phyloP scores from a whole-genome alignment of 35 echinoderm and acorn worm genomes.

The Apostichopus japonicus region DNA sequence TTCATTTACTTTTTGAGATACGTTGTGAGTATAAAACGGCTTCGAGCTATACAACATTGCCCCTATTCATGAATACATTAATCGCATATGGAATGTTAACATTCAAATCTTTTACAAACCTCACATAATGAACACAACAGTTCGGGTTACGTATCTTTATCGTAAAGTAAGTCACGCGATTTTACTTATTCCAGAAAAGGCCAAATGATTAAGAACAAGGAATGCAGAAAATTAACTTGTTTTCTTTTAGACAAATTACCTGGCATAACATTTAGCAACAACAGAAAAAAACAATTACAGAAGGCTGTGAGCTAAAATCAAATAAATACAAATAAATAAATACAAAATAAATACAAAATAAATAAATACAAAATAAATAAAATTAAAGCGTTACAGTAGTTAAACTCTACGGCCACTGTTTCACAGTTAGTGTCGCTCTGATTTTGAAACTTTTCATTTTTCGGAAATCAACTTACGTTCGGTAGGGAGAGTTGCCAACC shows the following conservation, averaged over 20 bases:
- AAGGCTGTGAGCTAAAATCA: too few species aligned
- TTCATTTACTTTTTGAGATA: too few species aligned
- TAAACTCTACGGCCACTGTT: too few species aligned
- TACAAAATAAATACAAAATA: too few species aligned
- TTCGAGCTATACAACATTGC: neutral
- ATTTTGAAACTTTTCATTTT: neutral
- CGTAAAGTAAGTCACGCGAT: neutral
- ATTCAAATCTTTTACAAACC: neutral
- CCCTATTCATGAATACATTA: neutral
- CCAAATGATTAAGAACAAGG: neutral
- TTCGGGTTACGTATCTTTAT: neutral
- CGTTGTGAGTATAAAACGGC: neutral
- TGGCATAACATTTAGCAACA: too few species aligned
- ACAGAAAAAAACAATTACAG: too few species aligned
- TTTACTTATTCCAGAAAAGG: neutral
- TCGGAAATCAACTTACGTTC: constrained; percentile 72
- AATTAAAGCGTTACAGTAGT: too few species aligned
- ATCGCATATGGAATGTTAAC: neutral
- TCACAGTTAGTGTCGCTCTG: too few species aligned
- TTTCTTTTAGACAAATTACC: too few species aligned
- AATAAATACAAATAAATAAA: too few species aligned
- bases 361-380: too few species aligned
- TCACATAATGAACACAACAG: neutral
- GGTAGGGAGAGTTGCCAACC: constrained; percentile 81
- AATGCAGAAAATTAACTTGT: neutral